Evolutionary conservation across 1,140 invertebrate genomes (phyloP), one percentile per base, ranked within the genome.

Genomic region (Ceratina calcarata): DNA sequence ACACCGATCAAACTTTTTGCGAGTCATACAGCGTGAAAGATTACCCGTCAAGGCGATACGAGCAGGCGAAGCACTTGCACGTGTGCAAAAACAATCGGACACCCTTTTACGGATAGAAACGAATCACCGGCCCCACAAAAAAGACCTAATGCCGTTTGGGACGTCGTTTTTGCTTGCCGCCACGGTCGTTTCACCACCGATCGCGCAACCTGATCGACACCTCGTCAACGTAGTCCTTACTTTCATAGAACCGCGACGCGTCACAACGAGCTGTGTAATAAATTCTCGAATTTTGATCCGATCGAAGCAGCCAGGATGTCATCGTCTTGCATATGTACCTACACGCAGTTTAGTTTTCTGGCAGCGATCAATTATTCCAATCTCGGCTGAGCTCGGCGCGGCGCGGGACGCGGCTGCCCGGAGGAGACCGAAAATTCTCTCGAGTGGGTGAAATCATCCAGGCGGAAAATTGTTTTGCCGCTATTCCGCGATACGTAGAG

Each of bases 401-500:
- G 27, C 27, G 70, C 8, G 22, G 37, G 64, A 16, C 49, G 66
- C 37, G 37, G 10, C 3, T 2, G 37, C 37, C 37, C 37, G 37
- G 37, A 45, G 37, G 37, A 45, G 72, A 86, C 74, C 81, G 78
- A 75, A 86, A 86, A 81, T 81, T 84, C 67, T 84, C 78, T 76
- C 84, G 84, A 80, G 81, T 75, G 78, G 80, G 81, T 74, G 82
- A 78, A 86, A 87, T 57, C 82, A 73, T 51, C 82, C 75, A 74
- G 78, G 69, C 81, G 85, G 85, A 86, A 87, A 87, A 87, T 87
- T 87, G 85, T 87, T 87, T 86, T 87, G 74, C 81, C 85, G 74
- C 81, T 61, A 82, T 78, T 61, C 64, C 64, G 69, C 53, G 65
- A 77, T 85, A 85, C 71, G 68, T 64, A 45, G 66, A 45, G 37